Base-by-base conservation (phyloP, 2,888 invertebrate species). In the Idaea dimidiata region DNA sequence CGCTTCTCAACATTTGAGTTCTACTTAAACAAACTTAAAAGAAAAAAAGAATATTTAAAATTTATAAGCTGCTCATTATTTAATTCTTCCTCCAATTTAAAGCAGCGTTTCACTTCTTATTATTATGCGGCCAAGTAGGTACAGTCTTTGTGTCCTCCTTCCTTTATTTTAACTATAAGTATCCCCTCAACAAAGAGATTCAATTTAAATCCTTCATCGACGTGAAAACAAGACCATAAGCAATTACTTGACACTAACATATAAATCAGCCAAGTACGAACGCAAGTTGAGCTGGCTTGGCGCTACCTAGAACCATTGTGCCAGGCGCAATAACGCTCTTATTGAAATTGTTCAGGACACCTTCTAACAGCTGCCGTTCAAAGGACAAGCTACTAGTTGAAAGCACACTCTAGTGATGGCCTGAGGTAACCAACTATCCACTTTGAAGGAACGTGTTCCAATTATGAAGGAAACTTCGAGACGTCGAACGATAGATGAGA, bases 291-390 rank as follows among this genome's bases (percentile, higher is more conserved):
- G 43, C 5, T 43, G 43, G 43, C 43, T 0, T 43, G 43, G 43
- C 43, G 43, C 10, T 43, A 24, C 24, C 24, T 66, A 57, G 57
- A 62, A 54, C 62, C 60, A 68, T 69, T 72, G 66, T 72, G 66
- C 60, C 58, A 53, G 17, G 66, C 66, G 72, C 74, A 73, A 74
- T 76, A 75, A 73, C 71, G 70, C 70, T 66, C 70, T 78, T 76
- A 79, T 75, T 78, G 79, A 76, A 77, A 74, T 76, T 69, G 71
- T 68, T 72, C 62, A 62, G 60, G 67, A 69, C 66, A 66, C 67
- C 70, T 66, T 61, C 63, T 54, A 63, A 59, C 60, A 66, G 43
- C 63, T 64, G 32, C 64, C 63, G 59, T 64, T 60, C 68, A 66
- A 66, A 63, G 66, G 65, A 63, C 56, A 61, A 5, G 24, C 24